Evolutionary conservation across 35 echinoderm and acorn worm species (phyloP).

Genomic region (Lytechinus variegatus): DNA sequence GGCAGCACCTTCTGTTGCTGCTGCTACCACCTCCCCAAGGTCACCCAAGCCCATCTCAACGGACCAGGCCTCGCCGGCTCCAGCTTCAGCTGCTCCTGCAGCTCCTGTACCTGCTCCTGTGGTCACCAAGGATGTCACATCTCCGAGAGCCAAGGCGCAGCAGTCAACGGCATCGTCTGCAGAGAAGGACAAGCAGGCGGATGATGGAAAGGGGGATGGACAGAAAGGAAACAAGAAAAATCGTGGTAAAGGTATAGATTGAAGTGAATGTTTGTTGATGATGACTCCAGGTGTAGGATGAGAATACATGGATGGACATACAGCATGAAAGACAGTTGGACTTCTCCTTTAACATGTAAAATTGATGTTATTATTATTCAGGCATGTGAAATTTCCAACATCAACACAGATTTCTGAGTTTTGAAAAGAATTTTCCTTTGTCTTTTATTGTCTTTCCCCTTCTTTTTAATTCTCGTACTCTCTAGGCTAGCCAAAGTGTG

Average conservation of each 20-base stretch:
- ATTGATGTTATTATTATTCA: too few species aligned
- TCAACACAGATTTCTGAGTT: too few species aligned
- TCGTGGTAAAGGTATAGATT: constrained; percentile 59
- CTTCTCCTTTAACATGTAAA: too few species aligned
- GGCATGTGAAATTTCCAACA: too few species aligned
- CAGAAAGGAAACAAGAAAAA: constrained; percentile 46
- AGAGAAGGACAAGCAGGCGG: background rate
- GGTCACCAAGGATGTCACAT: background rate
- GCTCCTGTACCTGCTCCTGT: background rate
- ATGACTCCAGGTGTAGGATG: background rate
- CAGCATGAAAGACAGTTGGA: too few species aligned
- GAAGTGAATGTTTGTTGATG: background rate
- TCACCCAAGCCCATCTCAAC: background rate
- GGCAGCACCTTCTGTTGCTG: background rate
- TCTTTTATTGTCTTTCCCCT: too few species aligned
- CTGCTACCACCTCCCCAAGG: background rate
- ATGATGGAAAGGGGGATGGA: background rate
- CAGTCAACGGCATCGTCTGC: background rate
- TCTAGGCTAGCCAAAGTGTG: too few species aligned
- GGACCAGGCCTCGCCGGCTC: background rate
- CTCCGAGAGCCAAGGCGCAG: background rate
- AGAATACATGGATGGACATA: too few species aligned
- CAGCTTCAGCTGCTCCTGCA: background rate
- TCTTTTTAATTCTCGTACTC: too few species aligned
- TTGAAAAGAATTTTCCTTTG: too few species aligned